Base-by-base conservation (phyloP, 2,888 invertebrate species). In the Ischnus inquisitorius region DNA sequence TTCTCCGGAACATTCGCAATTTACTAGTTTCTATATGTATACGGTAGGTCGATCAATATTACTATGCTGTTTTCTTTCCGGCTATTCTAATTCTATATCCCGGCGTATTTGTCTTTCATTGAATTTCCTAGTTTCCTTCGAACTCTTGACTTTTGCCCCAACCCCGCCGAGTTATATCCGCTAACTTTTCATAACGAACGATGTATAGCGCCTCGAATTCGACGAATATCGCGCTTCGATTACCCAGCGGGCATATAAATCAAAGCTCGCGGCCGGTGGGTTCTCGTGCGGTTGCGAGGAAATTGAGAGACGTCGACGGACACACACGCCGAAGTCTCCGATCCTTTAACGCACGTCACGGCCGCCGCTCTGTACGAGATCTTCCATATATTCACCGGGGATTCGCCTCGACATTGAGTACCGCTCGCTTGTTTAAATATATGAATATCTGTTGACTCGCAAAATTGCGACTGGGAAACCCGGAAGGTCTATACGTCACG, bases 1-100 rank as follows among this genome's bases (percentile, higher is more conserved):
- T 91, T 90, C 90, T 85, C 89, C 90, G 90, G 91, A 91, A 91
- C 90, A 91, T 92, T 92, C 89, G 90, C 91, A 89, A 90, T 90
- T 91, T 89, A 89, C 88, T 62, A 74, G 87, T 88, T 88, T 89
- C 10, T 19, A 16, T 51, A 19, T 51, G 2, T 51, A 51, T 51
- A 19, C 19, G 1, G 51, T 5, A 16, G 16, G 0, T 19, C 10
- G 22, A 22, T 54, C 19, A 54, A 54, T 19, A 10, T 14, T 10
- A 19, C 0, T 3, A 22, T 19, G 16, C 2, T 2, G 19, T 54
- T 51, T 19, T 54, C 8, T 54, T 10, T 10, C 0, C n/a, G n/a
- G n/a, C n/a, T 54, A 10, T 54, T 51, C 19, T 2, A 2, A 19
- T 22, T 22, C 19, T 51, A 19, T 8, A 19, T 19, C 8, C 8